phyloP scores from a whole-genome alignment of 2,888 invertebrate genomes.

The Tachina fera region DNA sequence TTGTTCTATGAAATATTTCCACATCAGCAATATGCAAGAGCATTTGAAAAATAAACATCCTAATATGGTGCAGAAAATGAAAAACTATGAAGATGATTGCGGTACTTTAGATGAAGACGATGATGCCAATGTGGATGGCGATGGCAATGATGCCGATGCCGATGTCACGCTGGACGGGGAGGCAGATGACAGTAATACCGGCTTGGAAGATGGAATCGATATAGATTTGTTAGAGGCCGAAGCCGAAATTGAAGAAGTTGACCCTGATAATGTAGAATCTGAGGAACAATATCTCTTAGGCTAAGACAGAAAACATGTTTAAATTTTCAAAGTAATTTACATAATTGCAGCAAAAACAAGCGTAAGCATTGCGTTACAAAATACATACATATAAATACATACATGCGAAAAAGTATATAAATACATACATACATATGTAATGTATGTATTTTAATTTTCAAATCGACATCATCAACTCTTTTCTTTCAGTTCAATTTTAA shows the following conservation, averaged over 20 bases:
- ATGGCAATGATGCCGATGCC: slow-evolving; percentile 31
- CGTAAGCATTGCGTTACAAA: not conserved
- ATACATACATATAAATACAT: not conserved
- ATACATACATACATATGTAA: not conserved
- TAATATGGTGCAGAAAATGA: slow-evolving; percentile 68
- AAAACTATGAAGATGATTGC: slow-evolving; percentile 53
- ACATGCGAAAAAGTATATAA: not conserved
- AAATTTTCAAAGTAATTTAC: not conserved
- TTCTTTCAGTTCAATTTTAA: not conserved
- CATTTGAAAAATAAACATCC: slow-evolving; percentile 77
- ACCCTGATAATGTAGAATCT: slow-evolving; percentile 69
- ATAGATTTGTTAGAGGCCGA: slow-evolving; percentile 65
- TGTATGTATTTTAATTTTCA: slow-evolving; percentile 2
- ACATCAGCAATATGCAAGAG: slow-evolving; percentile 76
- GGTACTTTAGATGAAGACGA: slow-evolving; percentile 57
- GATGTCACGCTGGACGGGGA: slow-evolving; percentile 41
- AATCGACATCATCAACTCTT: not conserved
- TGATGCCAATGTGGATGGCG: slow-evolving; percentile 39
- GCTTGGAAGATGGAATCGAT: slow-evolving; percentile 57
- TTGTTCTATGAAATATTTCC: slow-evolving; percentile 74
- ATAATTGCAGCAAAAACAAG: slow-evolving; percentile 15
- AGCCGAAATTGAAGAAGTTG: slow-evolving; percentile 68
- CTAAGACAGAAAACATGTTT: slow-evolving; percentile 38
- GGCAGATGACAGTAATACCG: slow-evolving; percentile 32
- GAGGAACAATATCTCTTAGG: slow-evolving; percentile 73